A percentile compares a stretch with the other conserved stretches of the same genome.
phyloP scores from a whole-genome alignment of 2,797 vertebrate species.

The Trichosurus vulpecula region DNA sequence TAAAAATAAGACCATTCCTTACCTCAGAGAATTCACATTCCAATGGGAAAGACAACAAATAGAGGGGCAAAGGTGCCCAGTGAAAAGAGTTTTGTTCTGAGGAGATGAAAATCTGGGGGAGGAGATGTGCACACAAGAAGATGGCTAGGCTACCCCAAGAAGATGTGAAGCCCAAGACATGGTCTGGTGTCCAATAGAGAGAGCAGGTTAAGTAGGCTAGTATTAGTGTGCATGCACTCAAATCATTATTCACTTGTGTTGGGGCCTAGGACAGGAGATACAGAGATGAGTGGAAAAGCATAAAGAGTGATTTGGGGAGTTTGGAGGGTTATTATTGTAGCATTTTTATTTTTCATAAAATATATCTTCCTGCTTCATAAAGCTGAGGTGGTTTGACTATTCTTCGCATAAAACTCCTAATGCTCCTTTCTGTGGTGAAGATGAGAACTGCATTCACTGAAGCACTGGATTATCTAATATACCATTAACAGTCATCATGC shows the following conservation, averaged over 20 bases:
- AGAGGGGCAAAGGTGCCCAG: not conserved
- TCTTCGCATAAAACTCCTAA: constrained; percentile 49
- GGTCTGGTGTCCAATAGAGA: not conserved
- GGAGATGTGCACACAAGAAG: not conserved
- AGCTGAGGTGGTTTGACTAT: constrained; percentile 26
- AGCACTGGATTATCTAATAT: constrained; percentile 62
- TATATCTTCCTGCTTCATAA: constrained; percentile 36
- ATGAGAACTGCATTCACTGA: constrained; percentile 66
- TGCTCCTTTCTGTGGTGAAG: constrained; percentile 50
- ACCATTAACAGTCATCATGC: constrained; percentile 31
- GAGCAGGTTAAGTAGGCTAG: not conserved
- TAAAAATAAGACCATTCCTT: not conserved
- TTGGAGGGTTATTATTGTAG: not conserved
- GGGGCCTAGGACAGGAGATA: not conserved
- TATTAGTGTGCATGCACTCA: not conserved
- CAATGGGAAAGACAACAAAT: not conserved
- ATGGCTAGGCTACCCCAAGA: not conserved
- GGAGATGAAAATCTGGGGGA: not conserved
- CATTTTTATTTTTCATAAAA: not conserved
- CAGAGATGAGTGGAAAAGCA: not conserved
- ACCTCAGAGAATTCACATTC: not conserved
- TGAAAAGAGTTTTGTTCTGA: not conserved
- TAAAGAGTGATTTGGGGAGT: not conserved
- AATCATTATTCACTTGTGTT: not conserved
- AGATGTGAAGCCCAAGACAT: not conserved